phyloP scores from a whole-genome alignment of 2,888 invertebrate species.

The Orthonevra nobilis region DNA sequence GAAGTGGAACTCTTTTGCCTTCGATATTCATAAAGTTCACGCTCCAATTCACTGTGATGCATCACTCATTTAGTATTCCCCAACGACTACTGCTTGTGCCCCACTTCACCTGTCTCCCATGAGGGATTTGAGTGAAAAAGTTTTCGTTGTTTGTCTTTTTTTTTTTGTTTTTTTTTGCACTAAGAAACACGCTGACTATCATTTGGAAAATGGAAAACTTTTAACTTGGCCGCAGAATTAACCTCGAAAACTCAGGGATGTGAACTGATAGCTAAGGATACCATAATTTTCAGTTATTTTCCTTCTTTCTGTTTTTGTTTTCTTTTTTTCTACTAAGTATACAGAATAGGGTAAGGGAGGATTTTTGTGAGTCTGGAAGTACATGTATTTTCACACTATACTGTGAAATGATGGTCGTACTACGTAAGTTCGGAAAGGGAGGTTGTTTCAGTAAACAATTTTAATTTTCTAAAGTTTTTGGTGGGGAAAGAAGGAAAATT shows the following conservation, averaged over 20 bases:
- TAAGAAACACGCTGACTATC: slow-evolving; percentile 52
- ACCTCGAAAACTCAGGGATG: slow-evolving; percentile 50
- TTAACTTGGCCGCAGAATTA: slow-evolving; percentile 67
- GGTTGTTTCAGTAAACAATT: slow-evolving; percentile 44
- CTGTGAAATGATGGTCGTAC: slow-evolving; percentile 14
- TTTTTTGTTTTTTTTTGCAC: no score
- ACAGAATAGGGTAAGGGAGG: slow-evolving; percentile 7
- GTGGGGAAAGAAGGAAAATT: slow-evolving; percentile 18
- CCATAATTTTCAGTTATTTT: slow-evolving; percentile 43
- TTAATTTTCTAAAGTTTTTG: slow-evolving; percentile 61
- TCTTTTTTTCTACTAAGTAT: slow-evolving; percentile 10
- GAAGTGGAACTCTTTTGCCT: slow-evolving; percentile 28
- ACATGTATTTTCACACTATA: slow-evolving; percentile 66
- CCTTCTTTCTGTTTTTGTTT: not conserved
- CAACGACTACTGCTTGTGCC: slow-evolving; percentile 27
- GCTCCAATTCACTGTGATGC: slow-evolving; percentile 67
- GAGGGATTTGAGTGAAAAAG: slow-evolving; percentile 50
- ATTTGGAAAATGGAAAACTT: slow-evolving; percentile 68
- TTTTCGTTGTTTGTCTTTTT: slow-evolving; percentile 39
- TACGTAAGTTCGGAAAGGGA: slow-evolving; percentile 7
- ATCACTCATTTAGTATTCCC: slow-evolving; percentile 66
- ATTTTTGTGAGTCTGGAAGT: slow-evolving; percentile 10
- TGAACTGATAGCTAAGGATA: slow-evolving; percentile 60
- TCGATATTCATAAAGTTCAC: slow-evolving; percentile 52
- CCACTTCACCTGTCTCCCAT: slow-evolving; percentile 3